A percentile compares a stretch with the other conserved stretches of the same genome.
These are phyloP conservation scores for Antedon mediterranea DNA, from an alignment of 53 echinoderm and acorn worm species.

Conservation along the genomic window DNA sequence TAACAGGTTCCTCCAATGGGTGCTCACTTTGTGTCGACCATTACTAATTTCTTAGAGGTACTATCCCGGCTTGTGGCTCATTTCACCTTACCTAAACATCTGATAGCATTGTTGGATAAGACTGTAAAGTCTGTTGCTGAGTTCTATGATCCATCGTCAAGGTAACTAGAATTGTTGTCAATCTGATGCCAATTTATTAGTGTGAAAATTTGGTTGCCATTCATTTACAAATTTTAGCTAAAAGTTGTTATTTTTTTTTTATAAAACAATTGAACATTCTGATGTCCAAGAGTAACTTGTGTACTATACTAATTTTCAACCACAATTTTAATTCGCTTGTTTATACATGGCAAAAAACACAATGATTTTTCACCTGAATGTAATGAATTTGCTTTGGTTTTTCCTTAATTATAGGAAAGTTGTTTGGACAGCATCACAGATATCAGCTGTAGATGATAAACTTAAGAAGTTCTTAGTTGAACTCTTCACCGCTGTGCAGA, in stretches of 20 bases:
- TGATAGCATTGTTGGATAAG: constrained; percentile 35
- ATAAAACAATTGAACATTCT: no score
- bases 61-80: constrained; percentile 23
- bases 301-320: no score
- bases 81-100: constrained; percentile 25
- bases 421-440: background rate
- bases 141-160: constrained; percentile 23
- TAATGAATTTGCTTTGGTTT: background rate
- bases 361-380: no score
- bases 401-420: background rate
- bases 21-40: background rate
- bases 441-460: constrained; percentile 14
- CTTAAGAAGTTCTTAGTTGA: constrained; percentile 84
- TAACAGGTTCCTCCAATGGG: background rate
- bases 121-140: constrained; percentile 32
- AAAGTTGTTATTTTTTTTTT: no score
- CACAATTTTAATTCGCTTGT: no score
- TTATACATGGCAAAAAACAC: no score
- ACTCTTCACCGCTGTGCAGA: constrained; percentile 54
- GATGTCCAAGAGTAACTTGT: no score
- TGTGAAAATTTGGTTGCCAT: no score
- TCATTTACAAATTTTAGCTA: no score
- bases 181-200: background rate
- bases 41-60: background rate
- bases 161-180: background rate